A percentile compares a stretch with the other conserved stretches of the same genome.
These are phyloP conservation scores for Coccyzus lansbergi DNA, from an alignment of 2,797 vertebrate species.

Conservation along the genomic window DNA sequence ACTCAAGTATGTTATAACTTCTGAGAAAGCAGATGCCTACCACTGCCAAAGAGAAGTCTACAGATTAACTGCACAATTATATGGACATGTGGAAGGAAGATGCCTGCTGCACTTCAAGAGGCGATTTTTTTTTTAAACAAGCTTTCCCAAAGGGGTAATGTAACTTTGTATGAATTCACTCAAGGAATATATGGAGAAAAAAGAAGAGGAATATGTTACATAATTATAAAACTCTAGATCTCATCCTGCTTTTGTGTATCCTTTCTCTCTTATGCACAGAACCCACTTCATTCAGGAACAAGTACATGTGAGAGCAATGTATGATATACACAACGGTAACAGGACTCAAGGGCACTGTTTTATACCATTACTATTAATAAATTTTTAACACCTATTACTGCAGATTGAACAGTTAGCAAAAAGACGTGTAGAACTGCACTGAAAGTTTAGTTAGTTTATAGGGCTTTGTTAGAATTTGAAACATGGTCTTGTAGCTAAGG, in stretches of 20 bases:
- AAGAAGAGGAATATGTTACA: not conserved
- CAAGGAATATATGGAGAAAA: not conserved
- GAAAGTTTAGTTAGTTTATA: not conserved
- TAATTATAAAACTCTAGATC: not conserved
- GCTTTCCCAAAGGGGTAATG: constrained; percentile 2
- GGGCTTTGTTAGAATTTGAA: not conserved
- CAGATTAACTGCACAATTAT: not conserved
- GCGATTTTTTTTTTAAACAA: not conserved
- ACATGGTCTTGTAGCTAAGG: not conserved
- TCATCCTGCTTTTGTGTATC: not conserved
- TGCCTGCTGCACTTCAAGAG: not conserved
- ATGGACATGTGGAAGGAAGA: constrained; percentile 40
- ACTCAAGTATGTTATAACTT: constrained; percentile 25
- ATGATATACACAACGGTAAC: not conserved
- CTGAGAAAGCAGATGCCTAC: constrained; percentile 46
- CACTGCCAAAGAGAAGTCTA: not conserved
- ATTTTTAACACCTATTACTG: not conserved
- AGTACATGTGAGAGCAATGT: not conserved
- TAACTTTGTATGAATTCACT: constrained; percentile 5
- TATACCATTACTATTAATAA: not conserved
- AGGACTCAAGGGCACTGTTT: not conserved
- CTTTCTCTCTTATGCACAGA: not conserved
- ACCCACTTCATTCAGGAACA: not conserved
- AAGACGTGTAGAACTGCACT: not conserved
- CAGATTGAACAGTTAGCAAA: not conserved